Evolutionary conservation across 2,888 invertebrate species (phyloP).

Genomic region (Oscheius sp.): DNA sequence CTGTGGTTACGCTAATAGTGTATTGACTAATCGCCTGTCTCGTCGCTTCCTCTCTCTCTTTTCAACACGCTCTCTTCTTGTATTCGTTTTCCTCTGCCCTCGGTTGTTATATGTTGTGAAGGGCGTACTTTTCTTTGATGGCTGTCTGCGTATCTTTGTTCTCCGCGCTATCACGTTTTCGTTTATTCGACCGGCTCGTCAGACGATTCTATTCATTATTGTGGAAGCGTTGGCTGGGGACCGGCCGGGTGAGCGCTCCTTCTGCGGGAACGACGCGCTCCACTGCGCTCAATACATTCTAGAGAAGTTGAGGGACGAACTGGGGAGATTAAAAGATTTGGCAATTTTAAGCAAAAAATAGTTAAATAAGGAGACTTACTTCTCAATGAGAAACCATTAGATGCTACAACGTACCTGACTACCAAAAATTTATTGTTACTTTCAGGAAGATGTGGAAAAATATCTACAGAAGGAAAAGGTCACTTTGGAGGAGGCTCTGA

Average conservation of each 20-base stretch:
- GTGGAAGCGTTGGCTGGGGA: slow-evolving; percentile 24
- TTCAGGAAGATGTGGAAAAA: slow-evolving; percentile 51
- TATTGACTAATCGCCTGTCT: slow-evolving; percentile 30
- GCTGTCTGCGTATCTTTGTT: background rate
- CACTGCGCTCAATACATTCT: background rate
- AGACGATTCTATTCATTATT: slow-evolving; percentile 30
- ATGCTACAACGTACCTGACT: no score
- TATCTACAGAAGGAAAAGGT: slow-evolving; percentile 49
- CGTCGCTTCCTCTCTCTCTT: background rate
- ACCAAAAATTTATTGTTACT: no score
- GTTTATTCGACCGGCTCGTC: slow-evolving; percentile 33
- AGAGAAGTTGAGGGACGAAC: background rate
- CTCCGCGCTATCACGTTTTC: slow-evolving; percentile 11
- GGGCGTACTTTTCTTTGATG: background rate
- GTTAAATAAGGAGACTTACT: no score
- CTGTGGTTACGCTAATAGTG: slow-evolving; percentile 30
- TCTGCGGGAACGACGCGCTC: slow-evolving; percentile 20
- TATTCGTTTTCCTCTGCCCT: background rate
- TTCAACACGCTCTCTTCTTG: background rate
- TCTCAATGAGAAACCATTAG: no score
- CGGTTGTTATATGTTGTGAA: background rate
- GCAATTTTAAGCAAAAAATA: background rate
- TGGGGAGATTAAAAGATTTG: background rate
- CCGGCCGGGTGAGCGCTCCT: slow-evolving; percentile 17
- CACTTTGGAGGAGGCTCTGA: slow-evolving; percentile 48